A percentile compares a stretch with the other conserved stretches of the same genome.
These are phyloP conservation scores for Lingula anatina DNA, from an alignment of 2,888 invertebrate species.

Conservation along the genomic window DNA sequence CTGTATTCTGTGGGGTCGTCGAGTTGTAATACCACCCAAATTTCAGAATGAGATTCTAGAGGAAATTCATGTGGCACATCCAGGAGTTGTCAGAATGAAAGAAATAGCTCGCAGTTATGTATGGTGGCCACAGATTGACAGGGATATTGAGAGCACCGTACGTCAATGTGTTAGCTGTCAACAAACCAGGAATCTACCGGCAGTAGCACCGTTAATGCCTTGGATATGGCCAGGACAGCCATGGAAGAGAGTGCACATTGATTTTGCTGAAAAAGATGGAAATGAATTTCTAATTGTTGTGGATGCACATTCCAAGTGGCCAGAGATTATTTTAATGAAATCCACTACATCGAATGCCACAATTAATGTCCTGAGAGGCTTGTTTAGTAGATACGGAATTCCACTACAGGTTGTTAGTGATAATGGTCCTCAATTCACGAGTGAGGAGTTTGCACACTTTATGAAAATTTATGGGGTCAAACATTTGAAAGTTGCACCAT, in stretches of 20 bases:
- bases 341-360: slow-evolving; percentile 12
- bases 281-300: slow-evolving; percentile 41
- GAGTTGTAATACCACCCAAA: slow-evolving; percentile 23
- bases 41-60: slow-evolving; percentile 16
- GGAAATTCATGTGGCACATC: slow-evolving; percentile 26
- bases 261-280: slow-evolving; percentile 49
- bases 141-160: slow-evolving; percentile 18
- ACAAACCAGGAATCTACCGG: slow-evolving; percentile 12
- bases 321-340: slow-evolving; percentile 31
- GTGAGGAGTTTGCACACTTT: slow-evolving; percentile 21
- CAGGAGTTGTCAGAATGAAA: slow-evolving; percentile 31
- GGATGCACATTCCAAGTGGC: slow-evolving; percentile 52
- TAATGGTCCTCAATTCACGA: slow-evolving; percentile 34
- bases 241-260: slow-evolving; percentile 50
- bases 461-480: slow-evolving; percentile 17
- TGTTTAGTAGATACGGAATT: slow-evolving; percentile 25
- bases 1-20: slow-evolving; percentile 19
- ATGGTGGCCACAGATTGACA: slow-evolving; percentile 27
- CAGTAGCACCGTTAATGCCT: slow-evolving; percentile 16
- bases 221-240: slow-evolving; percentile 29
- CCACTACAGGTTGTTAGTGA: slow-evolving; percentile 34
- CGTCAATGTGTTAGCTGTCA: slow-evolving; percentile 18
- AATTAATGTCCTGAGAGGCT: slow-evolving; percentile 12
- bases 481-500: slow-evolving; percentile 20
- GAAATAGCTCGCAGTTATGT: slow-evolving; percentile 23